Evolutionary conservation across 2,888 invertebrate genomes (phyloP), one percentile per base, ranked within the genome.

Genomic region (Seladonia tumulorum): DNA sequence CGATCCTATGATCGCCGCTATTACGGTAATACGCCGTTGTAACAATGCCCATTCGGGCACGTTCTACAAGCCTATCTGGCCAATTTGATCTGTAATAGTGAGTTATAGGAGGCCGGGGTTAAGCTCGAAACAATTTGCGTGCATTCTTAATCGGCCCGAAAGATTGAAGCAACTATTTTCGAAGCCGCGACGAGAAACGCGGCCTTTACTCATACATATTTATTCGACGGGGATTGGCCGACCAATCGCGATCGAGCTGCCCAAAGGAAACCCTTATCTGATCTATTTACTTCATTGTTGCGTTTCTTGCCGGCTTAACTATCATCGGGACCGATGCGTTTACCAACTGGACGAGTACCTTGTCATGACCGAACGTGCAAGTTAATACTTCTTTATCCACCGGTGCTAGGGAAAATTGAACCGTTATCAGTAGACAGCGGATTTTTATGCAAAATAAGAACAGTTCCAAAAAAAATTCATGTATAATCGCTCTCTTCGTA

Each of bases 1-100:
- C 60, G 66, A 81, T 60, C 49, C 72, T 53, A 70, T 78, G 78
- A 82, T 84, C 84, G 84, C 70, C 25, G 78, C 72, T 79, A 79
- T 85, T 79, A 85, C 85, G 72, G 74, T 85, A 83, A 85, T 79
- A 76, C 83, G 68, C 70, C 47, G 83, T 70, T 83, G 74, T 74
- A 83, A 78, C 82, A 82, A 84, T 84, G 57, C 77, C 78, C 75
- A 47, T 79, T 85, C 83, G 75, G 47, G 47, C 68, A 85, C 84
- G 72, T 83, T 63, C 75, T 29, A 53, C 10, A 29, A 22, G 74
- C 75, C 72, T 85, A 83, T 85, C 85, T 85, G 45, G 71, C 63
- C 79, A 79, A 85, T 83, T 85, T 83, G 45, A 85, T 83, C 79
- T 81, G 72, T 60, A 63, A 35, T n/a, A 45, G 60, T 22, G 86